Conservation (phyloP, 2,888 invertebrate species). For the Drosophila dives region DNA sequence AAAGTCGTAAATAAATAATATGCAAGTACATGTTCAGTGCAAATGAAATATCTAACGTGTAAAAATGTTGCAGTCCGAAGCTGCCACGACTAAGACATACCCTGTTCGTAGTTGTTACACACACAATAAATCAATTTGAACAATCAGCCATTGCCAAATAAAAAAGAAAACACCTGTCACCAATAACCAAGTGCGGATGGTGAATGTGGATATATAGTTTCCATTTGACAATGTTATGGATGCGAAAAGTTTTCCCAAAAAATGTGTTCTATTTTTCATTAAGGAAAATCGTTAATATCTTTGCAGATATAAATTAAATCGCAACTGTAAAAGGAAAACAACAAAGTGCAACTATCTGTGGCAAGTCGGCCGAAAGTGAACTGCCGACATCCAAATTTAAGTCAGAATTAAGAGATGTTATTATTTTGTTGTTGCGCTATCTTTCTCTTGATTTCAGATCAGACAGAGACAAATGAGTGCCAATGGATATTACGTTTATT, state of each 20-base stretch:
- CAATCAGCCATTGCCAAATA: not conserved
- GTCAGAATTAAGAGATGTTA: not conserved
- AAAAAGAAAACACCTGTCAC: not conserved
- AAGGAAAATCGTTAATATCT: too few species aligned
- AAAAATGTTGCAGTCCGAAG: not conserved
- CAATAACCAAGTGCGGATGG: not conserved
- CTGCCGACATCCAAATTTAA: not conserved
- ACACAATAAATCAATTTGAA: not conserved
- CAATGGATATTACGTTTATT: not conserved
- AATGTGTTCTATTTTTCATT: not conserved
- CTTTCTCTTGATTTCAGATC: not conserved
- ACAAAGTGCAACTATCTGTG: not conserved
- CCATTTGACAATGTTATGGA: not conserved
- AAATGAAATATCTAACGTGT: constrained; percentile 4
- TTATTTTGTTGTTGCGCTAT: not conserved
- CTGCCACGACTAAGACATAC: constrained; percentile 5
- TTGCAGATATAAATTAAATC: not conserved
- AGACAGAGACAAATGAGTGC: not conserved
- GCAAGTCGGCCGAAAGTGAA: not conserved
- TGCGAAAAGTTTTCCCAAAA: not conserved
- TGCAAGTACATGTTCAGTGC: constrained; percentile 28
- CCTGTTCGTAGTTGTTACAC: not conserved
- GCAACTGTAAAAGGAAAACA: not conserved
- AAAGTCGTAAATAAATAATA: constrained; percentile 55
- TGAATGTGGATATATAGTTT: not conserved